These are phyloP conservation scores for Eilema sororculum DNA, from an alignment of 2,888 invertebrate species.

Conservation along the genomic window DNA sequence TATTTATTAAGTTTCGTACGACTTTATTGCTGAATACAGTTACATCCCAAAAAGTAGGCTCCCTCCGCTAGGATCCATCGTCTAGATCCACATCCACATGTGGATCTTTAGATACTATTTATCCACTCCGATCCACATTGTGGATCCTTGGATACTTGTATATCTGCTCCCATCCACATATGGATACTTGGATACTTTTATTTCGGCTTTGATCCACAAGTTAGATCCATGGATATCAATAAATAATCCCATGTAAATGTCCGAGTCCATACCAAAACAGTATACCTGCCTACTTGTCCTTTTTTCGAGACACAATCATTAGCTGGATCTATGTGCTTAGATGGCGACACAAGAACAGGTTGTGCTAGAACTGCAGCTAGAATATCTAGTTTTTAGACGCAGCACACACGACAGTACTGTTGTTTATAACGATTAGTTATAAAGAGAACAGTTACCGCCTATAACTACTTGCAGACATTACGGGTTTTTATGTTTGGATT, in stretches of 20 bases:
- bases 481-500: background rate
- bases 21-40: background rate
- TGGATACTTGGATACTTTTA: too few species aligned
- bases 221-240: too few species aligned
- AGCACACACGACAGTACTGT: constrained; percentile 7
- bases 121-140: too few species aligned
- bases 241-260: background rate
- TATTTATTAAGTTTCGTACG: background rate
- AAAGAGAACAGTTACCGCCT: constrained; percentile 9
- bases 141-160: too few species aligned
- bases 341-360: constrained; percentile 13
- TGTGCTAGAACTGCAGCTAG: constrained; percentile 6
- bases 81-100: too few species aligned
- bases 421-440: constrained; percentile 14
- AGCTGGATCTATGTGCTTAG: background rate
- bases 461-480: constrained; percentile 13
- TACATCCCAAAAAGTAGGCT: background rate
- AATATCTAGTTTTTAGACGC: constrained; percentile 14
- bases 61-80: too few species aligned
- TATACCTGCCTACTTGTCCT: background rate
- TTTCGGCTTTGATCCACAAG: too few species aligned
- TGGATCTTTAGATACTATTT: too few species aligned
- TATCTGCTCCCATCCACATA: too few species aligned
- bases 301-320: background rate
- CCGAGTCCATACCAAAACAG: background rate